Conservation (phyloP, 2,888 invertebrate genomes). For the Mimas tiliae region DNA sequence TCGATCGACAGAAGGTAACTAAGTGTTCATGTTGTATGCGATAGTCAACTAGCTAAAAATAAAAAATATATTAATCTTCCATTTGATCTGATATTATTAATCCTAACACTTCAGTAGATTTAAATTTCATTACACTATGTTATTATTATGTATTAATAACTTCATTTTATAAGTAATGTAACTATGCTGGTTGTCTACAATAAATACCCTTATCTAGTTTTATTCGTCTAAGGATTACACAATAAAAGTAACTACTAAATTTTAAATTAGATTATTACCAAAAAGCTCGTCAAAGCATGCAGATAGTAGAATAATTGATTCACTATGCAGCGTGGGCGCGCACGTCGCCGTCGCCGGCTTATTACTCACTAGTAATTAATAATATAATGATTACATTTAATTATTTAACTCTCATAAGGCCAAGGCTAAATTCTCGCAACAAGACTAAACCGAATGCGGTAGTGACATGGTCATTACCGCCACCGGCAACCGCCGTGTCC, state of each 20-base stretch:
- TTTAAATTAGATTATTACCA: conserved; percentile 84
- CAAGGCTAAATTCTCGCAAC: conserved; percentile 85
- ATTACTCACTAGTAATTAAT: conserved; percentile 66
- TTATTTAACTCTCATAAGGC: conserved; percentile 84
- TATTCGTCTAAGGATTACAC: conserved; percentile 82
- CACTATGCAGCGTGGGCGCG: conserved; percentile 79
- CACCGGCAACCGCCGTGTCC: conserved; percentile 26
- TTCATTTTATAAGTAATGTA: conserved; percentile 77
- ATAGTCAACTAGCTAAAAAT: conserved; percentile 84
- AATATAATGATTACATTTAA: conserved; percentile 80
- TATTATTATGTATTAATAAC: conserved; percentile 81
- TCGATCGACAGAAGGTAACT: conserved; percentile 62
- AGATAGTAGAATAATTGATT: conserved; percentile 81
- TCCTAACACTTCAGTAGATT: conserved; percentile 74
- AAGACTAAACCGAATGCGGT: conserved; percentile 76
- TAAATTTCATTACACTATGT: conserved; percentile 75
- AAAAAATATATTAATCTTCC: conserved; percentile 83
- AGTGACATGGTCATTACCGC: conserved; percentile 37
- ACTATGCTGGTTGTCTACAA: conserved; percentile 81
- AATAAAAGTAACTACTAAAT: conserved; percentile 82
- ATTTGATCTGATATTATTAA: conserved; percentile 61
- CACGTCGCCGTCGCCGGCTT: conserved; percentile 70
- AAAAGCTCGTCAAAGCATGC: conserved; percentile 86
- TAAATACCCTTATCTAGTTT: conserved; percentile 83
- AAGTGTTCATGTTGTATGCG: conserved; percentile 72